Base-by-base conservation (phyloP, 2,888 invertebrate genomes). In the Falcaria lacertinaria region DNA sequence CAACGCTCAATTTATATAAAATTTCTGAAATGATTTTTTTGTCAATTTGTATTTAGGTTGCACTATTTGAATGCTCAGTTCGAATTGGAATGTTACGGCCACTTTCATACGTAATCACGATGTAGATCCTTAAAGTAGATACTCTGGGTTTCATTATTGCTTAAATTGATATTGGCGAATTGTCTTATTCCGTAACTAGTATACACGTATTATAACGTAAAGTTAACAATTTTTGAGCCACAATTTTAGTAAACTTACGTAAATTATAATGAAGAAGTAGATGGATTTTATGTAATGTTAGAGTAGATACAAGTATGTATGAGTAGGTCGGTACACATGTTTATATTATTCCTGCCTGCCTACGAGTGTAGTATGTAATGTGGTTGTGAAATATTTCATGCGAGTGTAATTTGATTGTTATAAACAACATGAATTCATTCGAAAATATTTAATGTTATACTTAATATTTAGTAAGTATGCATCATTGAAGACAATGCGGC, bases 81-180 rank as follows among this genome's bases (percentile, higher is more conserved):
- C 42, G 50, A 41, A 43, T 52, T 42, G 44, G 47, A 11, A 51
- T 59, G 56, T 52, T 33, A 45, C 43, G 52, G 49, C 54, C 50
- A 52, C 60, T n/a, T n/a, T n/a, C 45, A 43, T 47, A 44, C 4
- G 2, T 47, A 54, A 58, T 59, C 57, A 68, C 61, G 52, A 66
- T 53, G 48, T 52, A 52, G 40, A 48, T 57, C 48, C 57, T 69
- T 67, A 64, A 48, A 56, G n/a, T n/a, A n/a, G n/a, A 45, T 66
- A 73, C 56, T 53, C 58, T 73, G 66, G 69, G 57, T 61, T 71
- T 74, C 62, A 74, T 74, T 83, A 84, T 83, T 84, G 83, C 81
- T 84, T 82, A 80, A 51, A 69, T 72, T 80, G 79, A 80, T 81
- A 81, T 78, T 77, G 77, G 78, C 77, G 68, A 71, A 61, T 70